Evolutionary conservation across 2,888 invertebrate species (phyloP).

Genomic region (Pyrrhia umbra): DNA sequence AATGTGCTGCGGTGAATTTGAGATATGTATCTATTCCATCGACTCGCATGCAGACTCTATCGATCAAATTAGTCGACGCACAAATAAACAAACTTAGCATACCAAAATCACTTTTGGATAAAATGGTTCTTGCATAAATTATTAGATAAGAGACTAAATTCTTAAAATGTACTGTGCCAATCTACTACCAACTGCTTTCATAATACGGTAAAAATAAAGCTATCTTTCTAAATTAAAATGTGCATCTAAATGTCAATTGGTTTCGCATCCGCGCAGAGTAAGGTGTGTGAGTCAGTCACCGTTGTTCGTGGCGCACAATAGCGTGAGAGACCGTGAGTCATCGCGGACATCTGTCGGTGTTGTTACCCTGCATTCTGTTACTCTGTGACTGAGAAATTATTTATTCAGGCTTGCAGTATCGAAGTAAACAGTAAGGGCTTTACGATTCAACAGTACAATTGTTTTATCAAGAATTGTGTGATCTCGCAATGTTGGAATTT

Average conservation of each 20-base stretch:
- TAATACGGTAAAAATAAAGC: not conserved
- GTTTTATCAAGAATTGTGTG: slow-evolving; percentile 22
- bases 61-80: no score
- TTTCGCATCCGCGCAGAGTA: slow-evolving; percentile 45
- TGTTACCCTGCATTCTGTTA: slow-evolving; percentile 45
- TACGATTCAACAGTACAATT: slow-evolving; percentile 8
- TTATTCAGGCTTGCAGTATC: slow-evolving; percentile 39
- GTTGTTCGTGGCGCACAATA: slow-evolving; percentile 39
- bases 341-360: slow-evolving; percentile 56
- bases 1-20: not conserved
- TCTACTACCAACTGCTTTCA: not conserved
- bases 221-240: slow-evolving; percentile 16
- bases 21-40: no score
- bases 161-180: no score
- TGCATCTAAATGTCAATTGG: slow-evolving; percentile 38
- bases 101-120: not conserved
- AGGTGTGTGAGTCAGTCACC: slow-evolving; percentile 62
- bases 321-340: slow-evolving; percentile 51
- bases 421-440: slow-evolving; percentile 10
- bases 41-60: not conserved
- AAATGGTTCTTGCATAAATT: not conserved
- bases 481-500: slow-evolving; percentile 11
- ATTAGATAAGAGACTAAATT: not conserved
- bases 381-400: slow-evolving; percentile 37
- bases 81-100: no score